Conservation (phyloP, 1,140 invertebrate species). For the Brachionus rubens region DNA sequence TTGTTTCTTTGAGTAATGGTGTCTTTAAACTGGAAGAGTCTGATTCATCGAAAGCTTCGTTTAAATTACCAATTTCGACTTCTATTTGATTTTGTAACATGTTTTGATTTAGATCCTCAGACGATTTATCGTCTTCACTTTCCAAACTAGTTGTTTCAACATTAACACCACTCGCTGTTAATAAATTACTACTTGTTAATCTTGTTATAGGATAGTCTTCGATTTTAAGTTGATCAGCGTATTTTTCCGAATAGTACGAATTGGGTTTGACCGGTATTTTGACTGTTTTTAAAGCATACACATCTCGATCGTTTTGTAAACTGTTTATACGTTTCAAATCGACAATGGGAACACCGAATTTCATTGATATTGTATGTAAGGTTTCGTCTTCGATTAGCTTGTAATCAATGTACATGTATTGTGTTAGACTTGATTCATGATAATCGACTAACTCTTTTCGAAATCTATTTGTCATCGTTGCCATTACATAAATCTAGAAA, state of each 20-base stretch:
- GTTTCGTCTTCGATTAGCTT: slow-evolving; percentile 29
- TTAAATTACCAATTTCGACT: neutral
- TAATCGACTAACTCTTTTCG: slow-evolving; percentile 15
- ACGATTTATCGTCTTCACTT: slow-evolving; percentile 39
- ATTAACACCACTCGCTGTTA: slow-evolving; percentile 4
- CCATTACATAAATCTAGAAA: neutral
- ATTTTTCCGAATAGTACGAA: slow-evolving; percentile 34
- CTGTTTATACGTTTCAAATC: slow-evolving; percentile 43
- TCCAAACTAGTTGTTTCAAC: too few relatives aligned
- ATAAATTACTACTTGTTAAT: neutral
- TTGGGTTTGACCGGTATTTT: slow-evolving; percentile 41
- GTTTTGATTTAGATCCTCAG: slow-evolving; percentile 4
- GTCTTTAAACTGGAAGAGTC: neutral
- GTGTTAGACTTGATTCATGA: neutral
- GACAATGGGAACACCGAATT: neutral
- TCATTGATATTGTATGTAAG: slow-evolving; percentile 42
- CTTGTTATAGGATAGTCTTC: neutral
- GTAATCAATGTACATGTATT: slow-evolving; percentile 40
- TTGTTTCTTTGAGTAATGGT: slow-evolving; percentile 11
- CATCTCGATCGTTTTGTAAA: slow-evolving; percentile 39
- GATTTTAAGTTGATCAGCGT: neutral
- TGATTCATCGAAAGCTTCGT: neutral
- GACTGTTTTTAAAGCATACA: slow-evolving; percentile 20
- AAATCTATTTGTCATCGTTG: slow-evolving; percentile 31
- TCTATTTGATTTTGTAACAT: neutral